Evolutionary conservation across 2,888 invertebrate species (phyloP), one percentile per base, ranked within the genome.

Genomic region (Mesorhabditis spiculigera): DNA sequence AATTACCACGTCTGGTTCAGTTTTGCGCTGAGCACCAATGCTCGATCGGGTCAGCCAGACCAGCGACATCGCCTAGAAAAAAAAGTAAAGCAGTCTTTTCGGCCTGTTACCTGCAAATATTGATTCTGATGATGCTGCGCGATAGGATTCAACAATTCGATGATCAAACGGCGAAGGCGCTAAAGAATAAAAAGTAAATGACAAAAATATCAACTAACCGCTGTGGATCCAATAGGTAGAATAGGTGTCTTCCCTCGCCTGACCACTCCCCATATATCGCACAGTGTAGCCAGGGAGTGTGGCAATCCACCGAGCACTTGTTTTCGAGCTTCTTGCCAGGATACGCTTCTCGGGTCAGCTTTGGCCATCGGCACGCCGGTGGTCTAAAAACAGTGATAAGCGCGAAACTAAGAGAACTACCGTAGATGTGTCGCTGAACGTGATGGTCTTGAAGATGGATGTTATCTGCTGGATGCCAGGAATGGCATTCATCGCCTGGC

Each of bases 61-160:
- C 5, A 93, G 91, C 1, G 93, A 92, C 72, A 93, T 90, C 4
- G 93, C 92, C 5, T 92, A 91, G 71, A 94, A 87, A 81, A 94
- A 92, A 84, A 91, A 91, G 16, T 91, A 89, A 50, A 10, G 10
- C 10, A n/a, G n/a, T 2, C 8, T 50, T 13, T n/a, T 13, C 2
- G n/a, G n/a, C 1, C 58, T 13, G n/a, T 2, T 50, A 50, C 58
- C n/a, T 50, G 58, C n/a, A 50, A n/a, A 50, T 50, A 50, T 13
- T 50, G 58, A 13, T 10, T 13, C 10, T 92, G 91, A 86, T 93
- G 93, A 84, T 92, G 91, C 69, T 92, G 90, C 5, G 93, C 92
- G 67, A 94, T 91, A 0, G 93, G 93, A 81, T 92, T 92, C 4
- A 94, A 87, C 78, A 93, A 91, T 85, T 93, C 92, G 79, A 93